Evolutionary conservation across 2,797 vertebrate species (phyloP).

Genomic region (Betta splendens): DNA sequence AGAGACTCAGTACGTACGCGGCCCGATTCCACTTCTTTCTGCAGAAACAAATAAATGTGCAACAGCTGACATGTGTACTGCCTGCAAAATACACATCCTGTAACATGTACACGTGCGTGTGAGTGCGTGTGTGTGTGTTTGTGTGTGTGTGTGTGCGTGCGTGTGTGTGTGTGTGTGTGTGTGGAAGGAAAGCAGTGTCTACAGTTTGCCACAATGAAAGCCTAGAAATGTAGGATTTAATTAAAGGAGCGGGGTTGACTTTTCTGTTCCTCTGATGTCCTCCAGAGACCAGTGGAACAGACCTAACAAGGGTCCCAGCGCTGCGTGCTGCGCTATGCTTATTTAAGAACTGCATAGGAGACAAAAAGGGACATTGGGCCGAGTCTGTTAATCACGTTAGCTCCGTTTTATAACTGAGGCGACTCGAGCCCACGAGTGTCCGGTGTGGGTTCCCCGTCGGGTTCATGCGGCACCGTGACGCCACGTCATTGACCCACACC

Average conservation of each 20-base stretch:
- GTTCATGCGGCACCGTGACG: no score
- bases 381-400: conserved; percentile 52
- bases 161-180: conserved; percentile 29
- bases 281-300: conserved; percentile 50
- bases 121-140: conserved; percentile 27
- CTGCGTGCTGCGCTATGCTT: conserved; percentile 37
- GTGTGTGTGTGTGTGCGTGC: no score
- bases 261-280: conserved; percentile 54
- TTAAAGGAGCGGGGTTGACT: conserved; percentile 55
- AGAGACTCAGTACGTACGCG: conserved; percentile 53
- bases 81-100: conserved; percentile 37
- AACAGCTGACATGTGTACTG: conserved; percentile 44
- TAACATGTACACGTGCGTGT: no score
- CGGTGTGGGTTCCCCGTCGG: background rate
- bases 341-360: conserved; percentile 51
- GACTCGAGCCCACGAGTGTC: conserved; percentile 1
- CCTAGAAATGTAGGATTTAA: conserved; percentile 63
- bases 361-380: conserved; percentile 39
- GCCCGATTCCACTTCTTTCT: conserved; percentile 51
- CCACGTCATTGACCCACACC: no score
- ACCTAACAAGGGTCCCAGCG: conserved; percentile 50
- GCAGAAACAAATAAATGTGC: conserved; percentile 40
- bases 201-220: conserved; percentile 38
- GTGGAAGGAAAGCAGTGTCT: conserved; percentile 40
- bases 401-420: conserved; percentile 28